Evolutionary conservation across 2,888 invertebrate species (phyloP).

Genomic region (Zeuzera pyrina): DNA sequence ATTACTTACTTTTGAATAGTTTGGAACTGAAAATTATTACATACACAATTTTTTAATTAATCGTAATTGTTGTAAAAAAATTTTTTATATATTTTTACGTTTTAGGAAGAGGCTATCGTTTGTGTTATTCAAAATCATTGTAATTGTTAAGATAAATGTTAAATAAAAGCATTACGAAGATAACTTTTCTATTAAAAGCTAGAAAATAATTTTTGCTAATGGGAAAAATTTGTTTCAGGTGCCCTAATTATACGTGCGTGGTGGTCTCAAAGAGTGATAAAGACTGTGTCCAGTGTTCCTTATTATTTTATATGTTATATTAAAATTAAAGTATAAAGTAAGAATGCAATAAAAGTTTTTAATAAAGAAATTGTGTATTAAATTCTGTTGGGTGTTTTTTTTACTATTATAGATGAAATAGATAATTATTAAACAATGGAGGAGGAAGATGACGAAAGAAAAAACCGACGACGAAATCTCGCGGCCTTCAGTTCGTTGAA

Average conservation of each 20-base stretch:
- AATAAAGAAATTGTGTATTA: conserved; percentile 48
- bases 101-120: too few species aligned
- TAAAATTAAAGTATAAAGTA: conserved; percentile 44
- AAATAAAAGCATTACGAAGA: too few species aligned
- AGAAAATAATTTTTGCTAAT: too few species aligned
- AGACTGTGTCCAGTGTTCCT: conserved; percentile 71
- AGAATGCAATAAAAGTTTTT: conserved; percentile 51
- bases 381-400: conserved; percentile 43
- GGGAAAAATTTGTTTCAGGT: conserved; percentile 62
- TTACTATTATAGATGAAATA: conserved; percentile 19
- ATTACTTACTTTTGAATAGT: too few species aligned
- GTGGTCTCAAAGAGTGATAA: conserved; percentile 65
- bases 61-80: too few species aligned
- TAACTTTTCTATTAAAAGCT: too few species aligned
- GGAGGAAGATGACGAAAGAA: conserved; percentile 61
- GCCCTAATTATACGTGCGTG: conserved; percentile 42
- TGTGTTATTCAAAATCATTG: too few species aligned
- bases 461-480: conserved; percentile 43
- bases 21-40: too few species aligned
- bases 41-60: too few species aligned
- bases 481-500: conserved; percentile 50
- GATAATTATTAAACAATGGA: conserved; percentile 40
- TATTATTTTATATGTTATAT: conserved; percentile 42
- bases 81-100: too few species aligned
- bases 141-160: too few species aligned